A percentile compares a stretch with the other conserved stretches of the same genome.
phyloP scores from a whole-genome alignment of 2,888 invertebrate species.

The Drosophila falleni region DNA sequence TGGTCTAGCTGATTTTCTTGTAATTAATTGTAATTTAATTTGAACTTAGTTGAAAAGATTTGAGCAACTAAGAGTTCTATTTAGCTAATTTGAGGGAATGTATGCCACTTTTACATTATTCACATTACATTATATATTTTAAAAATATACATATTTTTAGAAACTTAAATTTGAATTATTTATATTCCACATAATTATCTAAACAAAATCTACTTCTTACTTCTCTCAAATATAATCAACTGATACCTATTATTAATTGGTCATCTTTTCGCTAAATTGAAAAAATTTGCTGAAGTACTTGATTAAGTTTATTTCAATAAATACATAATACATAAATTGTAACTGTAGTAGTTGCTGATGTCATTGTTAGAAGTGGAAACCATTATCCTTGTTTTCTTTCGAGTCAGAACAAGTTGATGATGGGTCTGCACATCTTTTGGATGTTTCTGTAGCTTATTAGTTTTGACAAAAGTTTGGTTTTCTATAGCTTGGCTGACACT shows the following conservation, averaged over 20 bases:
- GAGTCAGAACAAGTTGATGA: conserved; percentile 34
- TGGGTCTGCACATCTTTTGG: conserved; percentile 44
- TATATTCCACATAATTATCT: too few relatives aligned
- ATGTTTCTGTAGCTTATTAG: conserved; percentile 69
- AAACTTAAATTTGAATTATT: neutral
- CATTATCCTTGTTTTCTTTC: conserved; percentile 45
- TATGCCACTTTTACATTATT: too few relatives aligned
- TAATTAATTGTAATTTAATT: too few relatives aligned
- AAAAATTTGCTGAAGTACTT: conserved; percentile 20
- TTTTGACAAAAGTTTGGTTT: conserved; percentile 61
- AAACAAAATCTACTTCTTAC: neutral
- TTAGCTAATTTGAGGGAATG: too few relatives aligned
- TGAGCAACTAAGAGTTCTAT: too few relatives aligned
- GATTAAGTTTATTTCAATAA: conserved; percentile 34
- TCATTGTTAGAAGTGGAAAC: conserved; percentile 43
- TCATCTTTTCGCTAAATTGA: neutral
- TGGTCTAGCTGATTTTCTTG: too few relatives aligned
- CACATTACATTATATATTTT: too few relatives aligned
- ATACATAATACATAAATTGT: conserved; percentile 18
- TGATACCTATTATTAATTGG: neutral
- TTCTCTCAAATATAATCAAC: neutral
- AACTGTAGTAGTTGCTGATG: conserved; percentile 36
- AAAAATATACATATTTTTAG: neutral
- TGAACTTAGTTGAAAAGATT: too few relatives aligned
- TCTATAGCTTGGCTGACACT: conserved; percentile 32